Evolutionary conservation across 2,113 vertebrate genomes (phyloP).

Genomic region (Oncorhynchus masou): DNA sequence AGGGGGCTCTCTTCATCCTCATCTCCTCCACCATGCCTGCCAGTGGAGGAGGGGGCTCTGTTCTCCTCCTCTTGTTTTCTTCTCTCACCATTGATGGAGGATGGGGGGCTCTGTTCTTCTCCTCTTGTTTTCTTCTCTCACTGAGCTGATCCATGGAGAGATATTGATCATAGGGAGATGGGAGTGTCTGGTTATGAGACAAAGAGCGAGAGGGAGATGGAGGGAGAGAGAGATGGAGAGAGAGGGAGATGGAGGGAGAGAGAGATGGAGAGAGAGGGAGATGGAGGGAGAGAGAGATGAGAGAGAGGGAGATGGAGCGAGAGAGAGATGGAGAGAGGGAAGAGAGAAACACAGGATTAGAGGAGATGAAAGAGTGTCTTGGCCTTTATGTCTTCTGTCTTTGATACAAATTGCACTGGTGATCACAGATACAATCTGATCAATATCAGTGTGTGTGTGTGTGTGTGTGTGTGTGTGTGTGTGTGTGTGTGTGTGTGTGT

Average conservation of each 20-base stretch:
- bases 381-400: not conserved
- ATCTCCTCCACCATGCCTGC: slow-evolving; percentile 36
- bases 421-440: not conserved
- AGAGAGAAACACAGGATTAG: slow-evolving; percentile 25
- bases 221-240: not conserved
- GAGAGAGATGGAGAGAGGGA: slow-evolving; percentile 22
- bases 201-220: slow-evolving; percentile 6
- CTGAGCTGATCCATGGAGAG: slow-evolving; percentile 40
- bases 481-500: no score
- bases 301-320: no score
- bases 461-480: no score
- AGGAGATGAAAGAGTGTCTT: not conserved
- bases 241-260: no score
- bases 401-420: not conserved
- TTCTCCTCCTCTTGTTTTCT: no score
- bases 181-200: slow-evolving; percentile 53
- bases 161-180: slow-evolving; percentile 64
- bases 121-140: not conserved
- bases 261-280: no score
- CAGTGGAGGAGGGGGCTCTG: slow-evolving; percentile 70
- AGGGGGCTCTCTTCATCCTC: no score
- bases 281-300: no score
- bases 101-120: slow-evolving; percentile 9
- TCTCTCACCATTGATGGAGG: no score
- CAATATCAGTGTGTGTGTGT: not conserved